These are phyloP conservation scores for Phocoena sinus DNA, from an alignment of 2,113 vertebrate genomes.

Conservation along the genomic window DNA sequence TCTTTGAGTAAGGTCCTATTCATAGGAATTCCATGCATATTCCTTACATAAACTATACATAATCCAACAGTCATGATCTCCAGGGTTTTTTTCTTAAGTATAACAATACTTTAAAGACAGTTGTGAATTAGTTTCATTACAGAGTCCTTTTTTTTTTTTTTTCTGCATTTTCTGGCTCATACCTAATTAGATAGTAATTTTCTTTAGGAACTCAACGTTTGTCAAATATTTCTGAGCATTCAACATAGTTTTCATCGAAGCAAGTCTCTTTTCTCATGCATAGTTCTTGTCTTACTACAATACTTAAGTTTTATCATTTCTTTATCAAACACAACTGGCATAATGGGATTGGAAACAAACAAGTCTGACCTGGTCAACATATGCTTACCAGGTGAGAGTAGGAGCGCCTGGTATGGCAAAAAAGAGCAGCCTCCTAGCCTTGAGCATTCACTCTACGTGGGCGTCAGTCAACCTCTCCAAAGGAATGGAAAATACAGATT, in stretches of 20 bases:
- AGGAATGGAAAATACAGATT: neutral
- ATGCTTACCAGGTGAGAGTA: neutral
- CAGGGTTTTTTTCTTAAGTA: neutral
- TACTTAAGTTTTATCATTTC: conserved; percentile 10
- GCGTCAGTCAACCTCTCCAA: neutral
- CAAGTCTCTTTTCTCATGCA: neutral
- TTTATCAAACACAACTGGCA: neutral
- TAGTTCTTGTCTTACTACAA: neutral
- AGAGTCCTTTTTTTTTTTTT: neutral
- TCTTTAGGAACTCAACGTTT: neutral
- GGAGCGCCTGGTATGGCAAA: neutral
- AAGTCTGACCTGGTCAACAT: neutral
- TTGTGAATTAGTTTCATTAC: neutral
- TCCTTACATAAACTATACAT: neutral
- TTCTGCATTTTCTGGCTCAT: neutral
- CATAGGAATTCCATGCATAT: neutral
- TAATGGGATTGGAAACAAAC: neutral
- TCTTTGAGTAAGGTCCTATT: neutral
- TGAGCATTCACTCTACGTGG: neutral
- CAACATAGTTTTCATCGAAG: neutral
- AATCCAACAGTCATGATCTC: neutral
- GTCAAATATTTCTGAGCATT: neutral
- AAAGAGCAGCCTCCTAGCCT: neutral
- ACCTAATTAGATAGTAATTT: conserved; percentile 12
- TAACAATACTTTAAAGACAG: neutral